Conservation (phyloP, 2,797 vertebrate species). For the Danio aesculapii region DNA sequence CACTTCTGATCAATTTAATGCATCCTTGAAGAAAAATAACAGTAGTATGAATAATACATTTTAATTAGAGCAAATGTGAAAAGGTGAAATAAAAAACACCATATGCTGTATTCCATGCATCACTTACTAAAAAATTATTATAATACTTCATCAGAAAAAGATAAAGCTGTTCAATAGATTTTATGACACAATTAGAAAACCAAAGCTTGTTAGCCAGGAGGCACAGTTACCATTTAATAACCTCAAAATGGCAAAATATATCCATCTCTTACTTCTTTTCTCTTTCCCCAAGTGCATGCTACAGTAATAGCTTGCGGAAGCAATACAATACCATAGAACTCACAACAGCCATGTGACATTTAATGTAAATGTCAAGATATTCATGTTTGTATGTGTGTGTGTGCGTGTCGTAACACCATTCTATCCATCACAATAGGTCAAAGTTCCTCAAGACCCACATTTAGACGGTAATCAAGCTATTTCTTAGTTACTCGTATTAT, state of each 20-base stretch:
- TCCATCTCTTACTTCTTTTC: background rate
- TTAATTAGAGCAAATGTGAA: slow-evolving; percentile 4
- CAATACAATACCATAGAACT: slow-evolving; percentile 23
- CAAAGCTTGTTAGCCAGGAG: background rate
- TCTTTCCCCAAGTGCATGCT: background rate
- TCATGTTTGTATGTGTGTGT: slow-evolving; percentile 33
- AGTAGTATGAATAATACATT: background rate
- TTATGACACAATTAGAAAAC: background rate
- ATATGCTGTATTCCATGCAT: background rate
- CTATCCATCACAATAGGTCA: slow-evolving; percentile 29
- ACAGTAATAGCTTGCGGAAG: background rate
- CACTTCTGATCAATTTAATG: background rate
- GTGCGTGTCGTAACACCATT: slow-evolving; percentile 34
- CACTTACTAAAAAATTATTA: background rate
- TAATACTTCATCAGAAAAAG: background rate
- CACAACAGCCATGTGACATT: slow-evolving; percentile 42
- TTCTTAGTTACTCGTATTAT: background rate
- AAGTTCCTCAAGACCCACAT: background rate
- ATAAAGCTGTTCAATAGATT: background rate
- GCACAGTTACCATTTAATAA: background rate
- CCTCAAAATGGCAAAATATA: slow-evolving; percentile 9
- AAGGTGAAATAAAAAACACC: background rate
- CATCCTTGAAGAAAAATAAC: no score
- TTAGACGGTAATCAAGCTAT: background rate
- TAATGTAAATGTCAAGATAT: slow-evolving; percentile 56